Conservation (phyloP, 2,797 vertebrate genomes). For the Artibeus jamaicensis region DNA sequence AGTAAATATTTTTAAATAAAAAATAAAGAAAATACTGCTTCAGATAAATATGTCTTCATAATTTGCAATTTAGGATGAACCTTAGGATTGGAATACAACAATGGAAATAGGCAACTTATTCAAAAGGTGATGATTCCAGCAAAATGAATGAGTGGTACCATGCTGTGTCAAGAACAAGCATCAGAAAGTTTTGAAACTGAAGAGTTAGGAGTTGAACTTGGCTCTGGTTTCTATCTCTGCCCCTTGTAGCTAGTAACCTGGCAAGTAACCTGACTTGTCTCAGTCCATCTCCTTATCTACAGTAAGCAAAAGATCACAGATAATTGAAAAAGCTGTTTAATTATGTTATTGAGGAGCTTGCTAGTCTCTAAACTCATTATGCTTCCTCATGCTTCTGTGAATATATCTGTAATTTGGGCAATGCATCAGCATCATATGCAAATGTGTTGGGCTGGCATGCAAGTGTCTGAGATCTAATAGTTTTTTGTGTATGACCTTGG, state of each 20-base stretch:
- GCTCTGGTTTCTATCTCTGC: not conserved
- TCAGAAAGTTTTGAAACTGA: not conserved
- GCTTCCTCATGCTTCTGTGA: not conserved
- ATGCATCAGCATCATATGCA: not conserved
- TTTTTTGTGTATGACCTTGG: not conserved
- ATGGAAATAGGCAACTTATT: not conserved
- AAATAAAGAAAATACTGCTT: not conserved
- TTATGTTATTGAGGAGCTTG: not conserved
- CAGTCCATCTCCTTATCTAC: not conserved
- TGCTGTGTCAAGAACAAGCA: not conserved
- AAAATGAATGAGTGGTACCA: not conserved
- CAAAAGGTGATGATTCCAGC: not conserved
- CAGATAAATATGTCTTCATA: not conserved
- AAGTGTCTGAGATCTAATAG: not conserved
- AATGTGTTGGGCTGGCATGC: not conserved
- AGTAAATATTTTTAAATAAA: not conserved
- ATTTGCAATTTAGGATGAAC: not conserved
- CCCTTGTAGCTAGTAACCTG: not conserved
- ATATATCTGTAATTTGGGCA: not conserved
- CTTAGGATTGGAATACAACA: not conserved
- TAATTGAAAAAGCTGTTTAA: not conserved
- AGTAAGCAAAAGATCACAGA: not conserved
- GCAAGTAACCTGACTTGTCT: not conserved
- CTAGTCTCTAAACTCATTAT: not conserved
- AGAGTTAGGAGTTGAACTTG: too few species aligned